A percentile compares a stretch with the other conserved stretches of the same genome.
These are phyloP conservation scores for Plusia festucae DNA, from an alignment of 2,888 invertebrate species.

Conservation along the genomic window DNA sequence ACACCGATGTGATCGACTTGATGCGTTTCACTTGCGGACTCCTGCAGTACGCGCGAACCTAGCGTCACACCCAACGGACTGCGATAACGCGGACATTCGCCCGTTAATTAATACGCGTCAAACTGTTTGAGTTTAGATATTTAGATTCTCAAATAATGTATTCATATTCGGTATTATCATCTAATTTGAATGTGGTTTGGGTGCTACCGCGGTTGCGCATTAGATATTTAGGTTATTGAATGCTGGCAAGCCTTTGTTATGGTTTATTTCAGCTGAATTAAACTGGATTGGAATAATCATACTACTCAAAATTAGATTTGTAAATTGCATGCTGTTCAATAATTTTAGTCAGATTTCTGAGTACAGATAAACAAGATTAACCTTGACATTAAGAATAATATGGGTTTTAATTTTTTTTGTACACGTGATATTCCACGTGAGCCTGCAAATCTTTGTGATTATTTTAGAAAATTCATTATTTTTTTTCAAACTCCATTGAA, in stretches of 20 bases:
- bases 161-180: conserved; percentile 58
- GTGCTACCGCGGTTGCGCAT: conserved; percentile 33
- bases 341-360: background rate
- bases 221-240: conserved; percentile 55
- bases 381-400: background rate
- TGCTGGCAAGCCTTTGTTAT: conserved; percentile 26
- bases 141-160: conserved; percentile 57
- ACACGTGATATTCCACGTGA: too few relatives aligned
- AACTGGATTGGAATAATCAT: conserved; percentile 6
- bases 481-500: background rate
- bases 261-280: conserved; percentile 43
- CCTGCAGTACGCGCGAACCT: conserved; percentile 22
- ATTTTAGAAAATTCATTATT: background rate
- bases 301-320: background rate
- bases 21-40: conserved; percentile 29
- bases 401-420: background rate
- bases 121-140: conserved; percentile 61
- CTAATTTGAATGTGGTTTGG: conserved; percentile 59
- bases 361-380: background rate
- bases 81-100: conserved; percentile 53
- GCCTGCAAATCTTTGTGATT: too few relatives aligned
- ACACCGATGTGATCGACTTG: conserved; percentile 26
- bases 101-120: conserved; percentile 61
- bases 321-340: background rate
- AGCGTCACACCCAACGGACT: conserved; percentile 29